A percentile compares a stretch with the other conserved stretches of the same genome.
Conservation (phyloP, 2,797 vertebrate species). For the Notolepis coatsorum region DNA sequence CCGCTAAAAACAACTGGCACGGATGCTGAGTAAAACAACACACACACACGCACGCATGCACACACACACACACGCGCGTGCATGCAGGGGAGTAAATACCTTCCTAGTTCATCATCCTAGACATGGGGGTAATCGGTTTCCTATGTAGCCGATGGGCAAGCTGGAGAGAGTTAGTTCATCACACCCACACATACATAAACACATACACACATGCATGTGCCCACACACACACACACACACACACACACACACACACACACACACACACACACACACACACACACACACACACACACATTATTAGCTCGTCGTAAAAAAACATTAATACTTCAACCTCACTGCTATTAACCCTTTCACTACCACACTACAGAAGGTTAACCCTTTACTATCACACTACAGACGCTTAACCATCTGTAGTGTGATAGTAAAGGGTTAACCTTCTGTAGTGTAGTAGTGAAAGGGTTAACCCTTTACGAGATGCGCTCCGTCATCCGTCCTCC, state of each 20-base stretch:
- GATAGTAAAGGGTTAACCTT: no score
- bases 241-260: conserved; percentile 1
- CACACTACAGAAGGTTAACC: no score
- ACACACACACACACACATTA: not conserved
- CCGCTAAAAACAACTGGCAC: not conserved
- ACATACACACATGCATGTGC: not conserved
- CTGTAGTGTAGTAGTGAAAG: no score
- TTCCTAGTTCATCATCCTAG: conserved; percentile 34
- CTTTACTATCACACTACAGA: no score
- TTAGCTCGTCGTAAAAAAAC: conserved; percentile 3
- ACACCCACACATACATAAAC: conserved; percentile 11
- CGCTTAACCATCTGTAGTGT: no score
- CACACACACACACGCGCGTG: not conserved
- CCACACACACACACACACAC: not conserved
- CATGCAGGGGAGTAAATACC: conserved; percentile 15
- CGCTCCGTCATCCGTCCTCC: conserved; percentile 20
- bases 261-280: not conserved
- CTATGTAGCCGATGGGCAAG: conserved; percentile 25
- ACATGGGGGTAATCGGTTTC: conserved; percentile 33
- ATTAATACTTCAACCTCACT: no score
- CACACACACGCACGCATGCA: not conserved
- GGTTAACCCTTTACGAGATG: conserved; percentile 18
- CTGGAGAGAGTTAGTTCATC: conserved; percentile 40
- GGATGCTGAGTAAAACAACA: not conserved
- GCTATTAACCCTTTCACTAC: no score